Evolutionary conservation across 2,113 vertebrate genomes (phyloP), one percentile per base, ranked within the genome.

Genomic region (Eira barbara): DNA sequence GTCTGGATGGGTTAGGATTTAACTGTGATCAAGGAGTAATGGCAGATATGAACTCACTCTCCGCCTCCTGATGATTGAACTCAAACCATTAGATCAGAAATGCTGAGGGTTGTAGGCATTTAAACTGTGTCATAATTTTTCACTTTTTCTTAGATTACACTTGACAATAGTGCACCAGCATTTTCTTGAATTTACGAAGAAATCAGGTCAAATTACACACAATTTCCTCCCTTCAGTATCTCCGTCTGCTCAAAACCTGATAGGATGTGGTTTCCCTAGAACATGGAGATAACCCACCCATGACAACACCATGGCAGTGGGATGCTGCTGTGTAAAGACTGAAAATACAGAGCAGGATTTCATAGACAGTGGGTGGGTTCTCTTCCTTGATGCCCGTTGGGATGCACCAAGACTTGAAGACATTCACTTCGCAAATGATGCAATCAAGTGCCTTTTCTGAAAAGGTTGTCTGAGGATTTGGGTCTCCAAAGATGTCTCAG

Each of bases 121-220:
- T 69, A 90, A 63, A 61, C 57, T 59, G 11, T 59, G 11, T 71
- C 15, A 6, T 86, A 45, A 18, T 79, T 82, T 79, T 84, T 79
- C 36, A 83, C 45, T 94, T 89, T 79, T 59, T 87, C 79, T 87
- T 92, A 92, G 61, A 76, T 95, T 92, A 87, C 7, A 42, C 57
- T 80, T 90, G 81, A 45, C 65, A 90, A n/a, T 34, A 90, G 47
- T 39, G 31, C 61, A 36, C 89, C 73, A 86, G 49, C 21, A 10
- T 93, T 97, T 85, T 73, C 76, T 52, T 82, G 85, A 76, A 57
- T 61, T 91, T 93, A 86, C 21, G 34, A 23, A 57, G 17, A 39
- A 39, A 82, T 92, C 45, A 13, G 80, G 59, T 92, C 97, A 86
- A 17, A 89, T 91, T 45, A 31, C 52, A 42, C 15, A 12, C 52